phyloP scores from a whole-genome alignment of 1,140 invertebrate genomes.

The Agrilus planipennis region DNA sequence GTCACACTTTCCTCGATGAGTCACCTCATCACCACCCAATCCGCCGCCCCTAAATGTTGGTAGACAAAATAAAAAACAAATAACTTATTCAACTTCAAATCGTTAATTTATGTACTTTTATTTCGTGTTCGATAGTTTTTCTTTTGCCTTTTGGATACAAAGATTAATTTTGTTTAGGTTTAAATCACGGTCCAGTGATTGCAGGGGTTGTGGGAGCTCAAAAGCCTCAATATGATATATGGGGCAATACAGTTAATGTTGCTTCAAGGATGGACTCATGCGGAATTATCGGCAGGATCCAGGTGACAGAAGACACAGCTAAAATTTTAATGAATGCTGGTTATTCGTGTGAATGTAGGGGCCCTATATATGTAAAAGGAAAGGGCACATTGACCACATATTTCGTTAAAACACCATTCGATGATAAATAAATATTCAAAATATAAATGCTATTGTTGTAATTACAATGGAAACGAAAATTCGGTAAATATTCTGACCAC shows the following conservation, averaged over 20 bases:
- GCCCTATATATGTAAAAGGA: conserved; percentile 84
- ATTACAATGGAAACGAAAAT: too few species aligned
- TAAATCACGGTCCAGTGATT: conserved; percentile 91
- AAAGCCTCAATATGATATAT: conserved; percentile 96
- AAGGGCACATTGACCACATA: conserved; percentile 88
- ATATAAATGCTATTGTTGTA: too few species aligned
- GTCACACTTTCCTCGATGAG: too few species aligned
- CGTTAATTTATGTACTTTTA: neutral
- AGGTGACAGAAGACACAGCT: conserved; percentile 80
- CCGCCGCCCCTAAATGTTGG: too few species aligned
- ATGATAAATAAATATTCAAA: conserved; percentile 27
- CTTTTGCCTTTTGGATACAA: neutral
- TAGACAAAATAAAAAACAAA: neutral
- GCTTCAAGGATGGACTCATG: conserved; percentile 93
- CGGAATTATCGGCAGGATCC: conserved; percentile 73
- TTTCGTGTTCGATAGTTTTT: neutral
- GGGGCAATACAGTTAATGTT: conserved; percentile 97
- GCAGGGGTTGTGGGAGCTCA: conserved; percentile 89
- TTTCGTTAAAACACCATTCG: conserved; percentile 63
- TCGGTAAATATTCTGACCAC: too few species aligned
- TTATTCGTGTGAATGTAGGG: conserved; percentile 76
- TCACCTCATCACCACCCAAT: too few species aligned
- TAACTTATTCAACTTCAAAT: neutral
- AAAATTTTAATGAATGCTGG: conserved; percentile 72
- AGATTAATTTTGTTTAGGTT: conserved; percentile 42